Evolutionary conservation across 2,888 invertebrate genomes (phyloP).

Genomic region (Seira musarum): DNA sequence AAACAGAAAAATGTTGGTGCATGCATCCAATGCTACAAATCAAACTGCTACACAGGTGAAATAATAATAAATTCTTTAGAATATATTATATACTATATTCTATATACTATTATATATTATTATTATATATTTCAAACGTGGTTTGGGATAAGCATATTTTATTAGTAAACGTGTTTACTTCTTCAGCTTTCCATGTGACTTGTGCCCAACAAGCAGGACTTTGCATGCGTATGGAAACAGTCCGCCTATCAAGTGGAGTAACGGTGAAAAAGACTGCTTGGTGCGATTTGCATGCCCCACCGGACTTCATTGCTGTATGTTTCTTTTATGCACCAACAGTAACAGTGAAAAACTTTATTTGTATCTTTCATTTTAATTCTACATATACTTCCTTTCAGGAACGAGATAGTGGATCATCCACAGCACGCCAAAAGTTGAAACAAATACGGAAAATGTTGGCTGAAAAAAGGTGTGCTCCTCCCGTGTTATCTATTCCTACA

Average conservation of each 20-base stretch:
- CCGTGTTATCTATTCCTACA: slow-evolving; percentile 94
- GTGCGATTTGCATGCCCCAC: slow-evolving; percentile 94
- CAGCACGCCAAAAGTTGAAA: slow-evolving; percentile 83
- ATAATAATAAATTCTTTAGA: too few species aligned
- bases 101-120: too few species aligned
- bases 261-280: slow-evolving; percentile 96
- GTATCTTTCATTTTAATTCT: background rate
- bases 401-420: slow-evolving; percentile 45
- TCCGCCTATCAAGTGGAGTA: slow-evolving; percentile 82
- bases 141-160: background rate
- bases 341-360: background rate
- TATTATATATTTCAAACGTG: background rate
- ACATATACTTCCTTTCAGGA: slow-evolving; percentile 34
- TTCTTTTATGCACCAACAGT: background rate
- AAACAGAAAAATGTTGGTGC: slow-evolving; percentile 94
- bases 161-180: slow-evolving; percentile 29
- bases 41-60: slow-evolving; percentile 91
- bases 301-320: slow-evolving; percentile 75
- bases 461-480: slow-evolving; percentile 90
- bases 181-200: slow-evolving; percentile 94
- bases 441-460: slow-evolving; percentile 90
- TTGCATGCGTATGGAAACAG: slow-evolving; percentile 97
- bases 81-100: too few species aligned
- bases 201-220: slow-evolving; percentile 97
- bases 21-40: slow-evolving; percentile 98